Base-by-base conservation (phyloP, 2,888 invertebrate species). In the Drosophila anomalata region DNA sequence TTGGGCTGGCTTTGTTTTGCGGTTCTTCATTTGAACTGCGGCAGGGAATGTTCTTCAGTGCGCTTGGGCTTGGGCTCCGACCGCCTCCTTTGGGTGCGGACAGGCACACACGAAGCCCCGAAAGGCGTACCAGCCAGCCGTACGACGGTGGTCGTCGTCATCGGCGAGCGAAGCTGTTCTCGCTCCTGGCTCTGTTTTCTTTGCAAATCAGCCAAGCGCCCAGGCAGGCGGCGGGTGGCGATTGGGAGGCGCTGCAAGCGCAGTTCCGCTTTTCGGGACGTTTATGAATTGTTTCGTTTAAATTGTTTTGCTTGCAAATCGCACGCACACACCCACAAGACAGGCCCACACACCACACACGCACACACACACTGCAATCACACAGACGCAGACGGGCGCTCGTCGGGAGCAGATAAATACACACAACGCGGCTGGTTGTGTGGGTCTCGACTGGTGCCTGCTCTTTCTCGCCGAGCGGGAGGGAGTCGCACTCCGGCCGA, bases 271-370 rank as follows among this genome's bases (percentile, higher is more conserved):
- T 42, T 24, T 42, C 31, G 42, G 42, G 12, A 22, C 11, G 44
- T 44, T 44, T 24, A 41, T 44, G 14, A 9, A 9, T 33, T 52
- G 67, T 44, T 36, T 44, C 46, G 53, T 36, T 52, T 39, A 66
- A 66, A 67, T 65, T 65, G 55, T 55, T 65, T 54, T 65, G 46
- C 68, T 54, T 68, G 68, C 46, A 54, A 54, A 67, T 44, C 52
- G 17, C 52, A 44, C 42, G 29, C 46, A 22, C 39, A 54, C 20
- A 42, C 44, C 24, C 2, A 7, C 36, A 11, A 20, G n/a, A 31
- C 66, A 44, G 41, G 3, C 67, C 46, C 53, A 52, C 44, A 52
- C 66, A 46, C 31, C 51, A 44, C 33, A 33, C 36, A 29, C 46
- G 47, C 31, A 48, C 42, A 46, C 33, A 29, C 44, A 11, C 51